phyloP scores from a whole-genome alignment of 1,140 invertebrate genomes.

The Papilio glaucus region DNA sequence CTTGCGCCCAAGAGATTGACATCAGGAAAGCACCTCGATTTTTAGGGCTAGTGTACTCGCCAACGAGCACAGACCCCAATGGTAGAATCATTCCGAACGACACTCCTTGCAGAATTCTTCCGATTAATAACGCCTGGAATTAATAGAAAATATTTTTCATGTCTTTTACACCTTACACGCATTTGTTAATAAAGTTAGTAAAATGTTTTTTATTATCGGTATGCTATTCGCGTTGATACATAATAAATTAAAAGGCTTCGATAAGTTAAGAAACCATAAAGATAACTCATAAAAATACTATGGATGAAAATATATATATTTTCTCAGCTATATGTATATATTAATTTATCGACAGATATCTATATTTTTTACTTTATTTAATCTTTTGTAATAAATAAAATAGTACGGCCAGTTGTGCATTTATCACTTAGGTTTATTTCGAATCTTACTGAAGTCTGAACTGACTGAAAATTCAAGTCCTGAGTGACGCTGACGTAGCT shows the following conservation, averaged over 20 bases:
- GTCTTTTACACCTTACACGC: neutral
- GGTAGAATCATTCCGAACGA: slow-evolving; percentile 60
- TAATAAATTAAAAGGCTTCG: neutral
- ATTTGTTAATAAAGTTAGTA: neutral
- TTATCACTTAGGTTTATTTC: too few relatives aligned
- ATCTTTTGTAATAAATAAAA: too few relatives aligned
- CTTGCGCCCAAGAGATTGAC: slow-evolving; percentile 75
- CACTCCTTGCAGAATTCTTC: slow-evolving; percentile 60
- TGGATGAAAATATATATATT: neutral
- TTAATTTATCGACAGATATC: neutral
- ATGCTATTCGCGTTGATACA: neutral
- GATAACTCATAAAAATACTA: neutral
- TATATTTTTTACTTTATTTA: neutral
- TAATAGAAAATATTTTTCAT: slow-evolving; percentile 9
- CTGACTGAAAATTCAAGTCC: too few relatives aligned
- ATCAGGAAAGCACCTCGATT: slow-evolving; percentile 84
- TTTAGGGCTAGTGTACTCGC: slow-evolving; percentile 76
- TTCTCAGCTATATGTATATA: neutral
- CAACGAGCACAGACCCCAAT: slow-evolving; percentile 64
- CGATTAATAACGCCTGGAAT: slow-evolving; percentile 54
- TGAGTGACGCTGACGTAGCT: too few relatives aligned
- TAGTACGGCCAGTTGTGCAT: too few relatives aligned
- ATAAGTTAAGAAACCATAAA: neutral
- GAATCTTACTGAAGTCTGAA: too few relatives aligned
- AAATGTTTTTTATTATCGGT: neutral